Conservation (phyloP, 2,113 vertebrate genomes). For the Ariopsis seemanni region DNA sequence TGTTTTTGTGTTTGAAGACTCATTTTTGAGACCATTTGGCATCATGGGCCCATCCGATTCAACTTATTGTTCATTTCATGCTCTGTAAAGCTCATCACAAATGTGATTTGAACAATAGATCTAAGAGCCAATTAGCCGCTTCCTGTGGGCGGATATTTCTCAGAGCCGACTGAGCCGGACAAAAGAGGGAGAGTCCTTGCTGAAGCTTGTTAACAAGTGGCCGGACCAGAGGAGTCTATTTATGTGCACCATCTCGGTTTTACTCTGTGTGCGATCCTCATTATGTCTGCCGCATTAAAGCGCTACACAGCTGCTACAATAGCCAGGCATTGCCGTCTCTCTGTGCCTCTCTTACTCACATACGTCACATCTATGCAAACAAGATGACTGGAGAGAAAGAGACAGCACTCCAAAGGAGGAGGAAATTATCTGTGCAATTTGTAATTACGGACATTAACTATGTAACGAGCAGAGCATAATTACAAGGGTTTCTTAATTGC, state of each 20-base stretch:
- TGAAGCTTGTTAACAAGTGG: conserved; percentile 53
- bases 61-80: conserved; percentile 37
- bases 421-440: conserved; percentile 76
- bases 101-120: conserved; percentile 53
- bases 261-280: conserved; percentile 38
- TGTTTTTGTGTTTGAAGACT: conserved; percentile 12
- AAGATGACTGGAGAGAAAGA: conserved; percentile 37
- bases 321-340: conserved; percentile 30
- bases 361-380: conserved; percentile 9
- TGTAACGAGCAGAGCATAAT: conserved; percentile 81
- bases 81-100: conserved; percentile 47
- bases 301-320: conserved; percentile 43
- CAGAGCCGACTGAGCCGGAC: conserved; percentile 15
- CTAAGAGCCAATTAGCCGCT: conserved; percentile 50
- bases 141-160: conserved; percentile 27
- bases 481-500: conserved; percentile 83
- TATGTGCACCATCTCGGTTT: conserved; percentile 39
- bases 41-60: conserved; percentile 28
- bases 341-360: conserved; percentile 1
- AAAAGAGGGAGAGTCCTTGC: conserved; percentile 33
- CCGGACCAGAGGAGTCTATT: conserved; percentile 34
- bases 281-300: conserved; percentile 51
- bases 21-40: conserved; percentile 44
- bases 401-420: conserved; percentile 65
- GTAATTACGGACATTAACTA: conserved; percentile 89